A percentile compares a stretch with the other conserved stretches of the same genome.
Evolutionary conservation across 2,888 invertebrate species (phyloP).

Genomic region (Bimastos eiseni): DNA sequence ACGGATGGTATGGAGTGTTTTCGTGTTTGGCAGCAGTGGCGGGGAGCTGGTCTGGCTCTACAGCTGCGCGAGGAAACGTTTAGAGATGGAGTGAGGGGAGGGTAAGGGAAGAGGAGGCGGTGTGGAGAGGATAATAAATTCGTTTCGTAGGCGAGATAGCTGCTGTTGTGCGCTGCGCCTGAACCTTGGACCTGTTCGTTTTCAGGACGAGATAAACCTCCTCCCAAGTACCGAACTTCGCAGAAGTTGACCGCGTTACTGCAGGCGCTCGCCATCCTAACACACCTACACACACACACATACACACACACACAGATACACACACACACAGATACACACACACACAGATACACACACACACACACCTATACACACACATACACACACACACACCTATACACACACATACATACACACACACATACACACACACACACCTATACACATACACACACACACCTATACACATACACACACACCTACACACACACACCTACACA

Average conservation of each 20-base stretch:
- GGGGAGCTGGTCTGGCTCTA: background rate
- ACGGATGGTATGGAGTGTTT: background rate
- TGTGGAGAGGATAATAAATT: slow-evolving; percentile 13
- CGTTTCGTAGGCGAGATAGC: background rate
- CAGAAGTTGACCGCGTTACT: background rate
- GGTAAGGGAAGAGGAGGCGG: background rate
- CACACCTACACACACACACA: background rate
- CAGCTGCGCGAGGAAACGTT: background rate
- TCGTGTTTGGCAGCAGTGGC: background rate
- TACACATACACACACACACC: background rate
- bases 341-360: background rate
- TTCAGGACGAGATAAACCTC: background rate
- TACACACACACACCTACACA: background rate
- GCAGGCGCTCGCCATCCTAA: background rate
- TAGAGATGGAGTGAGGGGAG: background rate
- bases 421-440: background rate
- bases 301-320: background rate
- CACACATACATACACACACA: background rate
- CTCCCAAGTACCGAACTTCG: slow-evolving; percentile 1
- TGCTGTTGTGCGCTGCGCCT: background rate
- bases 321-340: background rate
- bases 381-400: background rate
- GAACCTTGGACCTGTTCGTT: background rate
- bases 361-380: background rate
- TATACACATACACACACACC: background rate